Evolutionary conservation across 2,888 invertebrate genomes (phyloP).

Genomic region (Rapana venosa): DNA sequence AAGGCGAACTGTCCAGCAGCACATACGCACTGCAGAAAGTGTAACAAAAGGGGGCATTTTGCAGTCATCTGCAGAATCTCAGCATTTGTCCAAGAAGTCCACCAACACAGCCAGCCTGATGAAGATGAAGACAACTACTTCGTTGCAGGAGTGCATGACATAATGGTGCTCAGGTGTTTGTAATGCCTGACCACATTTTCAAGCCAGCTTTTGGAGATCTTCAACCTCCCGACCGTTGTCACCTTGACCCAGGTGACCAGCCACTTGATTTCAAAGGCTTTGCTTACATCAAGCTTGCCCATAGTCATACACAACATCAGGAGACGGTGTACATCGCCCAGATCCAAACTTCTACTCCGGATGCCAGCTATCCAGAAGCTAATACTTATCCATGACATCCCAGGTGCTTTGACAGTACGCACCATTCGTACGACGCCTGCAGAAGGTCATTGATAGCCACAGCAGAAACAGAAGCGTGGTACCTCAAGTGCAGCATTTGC

Average conservation of each 20-base stretch:
- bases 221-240: neutral
- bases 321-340: neutral
- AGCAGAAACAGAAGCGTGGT: too few species aligned
- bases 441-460: too few species aligned
- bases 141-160: neutral
- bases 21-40: neutral
- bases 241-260: neutral
- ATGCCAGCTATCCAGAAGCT: too few species aligned
- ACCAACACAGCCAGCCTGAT: too few species aligned
- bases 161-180: constrained; percentile 6
- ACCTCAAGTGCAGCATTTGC: too few species aligned
- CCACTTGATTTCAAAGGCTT: neutral
- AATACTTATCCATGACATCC: neutral
- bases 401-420: neutral
- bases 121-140: neutral
- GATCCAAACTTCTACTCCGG: neutral
- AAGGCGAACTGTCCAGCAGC: neutral
- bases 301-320: neutral
- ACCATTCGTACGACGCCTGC: neutral
- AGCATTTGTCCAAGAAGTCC: neutral
- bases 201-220: neutral
- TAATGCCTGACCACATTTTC: neutral
- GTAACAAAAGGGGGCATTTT: neutral
- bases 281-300: neutral
- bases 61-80: neutral